Conservation (phyloP, 2,113 vertebrate species). For the Burhinus bistriatus region DNA sequence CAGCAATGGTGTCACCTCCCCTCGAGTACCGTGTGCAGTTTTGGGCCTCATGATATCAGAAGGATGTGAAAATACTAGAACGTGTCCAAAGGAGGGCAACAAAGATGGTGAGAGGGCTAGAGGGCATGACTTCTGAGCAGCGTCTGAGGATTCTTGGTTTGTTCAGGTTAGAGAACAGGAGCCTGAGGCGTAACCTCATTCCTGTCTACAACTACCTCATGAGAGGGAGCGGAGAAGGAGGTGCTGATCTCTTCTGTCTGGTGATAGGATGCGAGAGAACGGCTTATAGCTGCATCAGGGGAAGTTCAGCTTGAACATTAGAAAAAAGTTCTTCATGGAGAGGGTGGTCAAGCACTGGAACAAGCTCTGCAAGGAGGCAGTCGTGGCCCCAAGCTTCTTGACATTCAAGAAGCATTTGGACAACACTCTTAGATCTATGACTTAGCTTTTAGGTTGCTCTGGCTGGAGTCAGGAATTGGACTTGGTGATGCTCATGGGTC, state of each 20-base stretch:
- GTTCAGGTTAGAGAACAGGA: neutral
- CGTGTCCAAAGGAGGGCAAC: neutral
- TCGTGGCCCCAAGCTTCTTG: neutral
- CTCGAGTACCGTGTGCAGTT: accelerated
- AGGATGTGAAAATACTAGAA: neutral
- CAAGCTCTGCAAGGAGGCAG: neutral
- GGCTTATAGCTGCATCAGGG: neutral
- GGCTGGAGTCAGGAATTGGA: neutral
- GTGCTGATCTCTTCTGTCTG: neutral
- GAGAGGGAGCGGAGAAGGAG: neutral
- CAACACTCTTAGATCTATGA: neutral
- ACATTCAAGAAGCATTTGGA: neutral
- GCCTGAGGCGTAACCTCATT: neutral
- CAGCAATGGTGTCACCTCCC: neutral
- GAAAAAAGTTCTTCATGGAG: neutral
- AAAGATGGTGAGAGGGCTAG: neutral
- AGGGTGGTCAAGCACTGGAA: neutral
- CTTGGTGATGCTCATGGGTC: accelerated
- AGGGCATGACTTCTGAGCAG: neutral
- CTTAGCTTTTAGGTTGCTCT: neutral
- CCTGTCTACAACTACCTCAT: neutral
- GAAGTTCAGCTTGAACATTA: neutral
- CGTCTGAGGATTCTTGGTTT: neutral
- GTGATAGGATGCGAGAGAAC: accelerated
- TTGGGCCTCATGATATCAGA: neutral